A percentile compares a stretch with the other conserved stretches of the same genome.
phyloP scores from a whole-genome alignment of 2,888 invertebrate genomes.

The Apodemia mormo region DNA sequence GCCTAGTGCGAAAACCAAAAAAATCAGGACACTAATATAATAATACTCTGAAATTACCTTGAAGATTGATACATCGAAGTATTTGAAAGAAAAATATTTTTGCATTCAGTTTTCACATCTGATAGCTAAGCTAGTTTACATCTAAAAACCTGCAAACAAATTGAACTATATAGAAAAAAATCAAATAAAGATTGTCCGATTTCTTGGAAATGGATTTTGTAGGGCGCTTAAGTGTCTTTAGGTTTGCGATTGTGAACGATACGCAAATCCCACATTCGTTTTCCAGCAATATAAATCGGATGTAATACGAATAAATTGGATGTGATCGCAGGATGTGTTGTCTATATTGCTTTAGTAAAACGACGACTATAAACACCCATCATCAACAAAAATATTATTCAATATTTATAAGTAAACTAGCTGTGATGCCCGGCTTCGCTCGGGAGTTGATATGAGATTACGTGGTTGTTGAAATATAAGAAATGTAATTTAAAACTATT shows the following conservation, averaged over 20 bases:
- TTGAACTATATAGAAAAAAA: slow-evolving; percentile 72
- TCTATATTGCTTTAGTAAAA: slow-evolving; percentile 16
- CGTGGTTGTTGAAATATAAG: no score
- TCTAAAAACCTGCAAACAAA: slow-evolving; percentile 44
- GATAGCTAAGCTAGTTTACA: background rate
- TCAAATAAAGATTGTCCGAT: slow-evolving; percentile 60
- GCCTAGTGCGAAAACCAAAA: no score
- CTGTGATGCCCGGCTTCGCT: no score
- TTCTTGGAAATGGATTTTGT: slow-evolving; percentile 58
- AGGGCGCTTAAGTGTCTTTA: slow-evolving; percentile 69
- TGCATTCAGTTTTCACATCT: background rate
- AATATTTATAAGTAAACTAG: no score
- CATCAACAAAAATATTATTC: no score
- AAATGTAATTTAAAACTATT: no score
- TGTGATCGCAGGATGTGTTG: slow-evolving; percentile 22
- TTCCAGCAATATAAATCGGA: slow-evolving; percentile 53
- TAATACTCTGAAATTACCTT: no score
- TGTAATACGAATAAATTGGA: slow-evolving; percentile 45
- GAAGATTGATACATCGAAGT: no score
- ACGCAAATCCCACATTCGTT: slow-evolving; percentile 59
- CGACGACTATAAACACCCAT: background rate
- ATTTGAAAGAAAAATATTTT: no score
- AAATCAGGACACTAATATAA: no score
- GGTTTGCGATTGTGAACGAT: slow-evolving; percentile 66
- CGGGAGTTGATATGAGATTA: no score